Conservation (phyloP, 2,888 invertebrate species). For the Drosophila setosimentum region DNA sequence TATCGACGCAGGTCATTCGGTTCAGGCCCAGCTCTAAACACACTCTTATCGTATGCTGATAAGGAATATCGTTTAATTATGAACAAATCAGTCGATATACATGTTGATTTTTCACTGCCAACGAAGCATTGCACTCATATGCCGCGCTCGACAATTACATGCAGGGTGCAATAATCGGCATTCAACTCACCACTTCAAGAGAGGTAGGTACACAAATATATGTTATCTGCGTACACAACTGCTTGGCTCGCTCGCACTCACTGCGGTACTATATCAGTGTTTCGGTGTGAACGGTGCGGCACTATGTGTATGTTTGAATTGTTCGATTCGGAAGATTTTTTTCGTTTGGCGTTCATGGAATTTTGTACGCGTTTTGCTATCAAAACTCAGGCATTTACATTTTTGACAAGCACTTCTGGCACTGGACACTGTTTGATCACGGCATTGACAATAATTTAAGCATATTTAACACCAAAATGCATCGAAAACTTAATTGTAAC, state of each 20-base stretch:
- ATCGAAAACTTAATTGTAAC: slow-evolving; percentile 63
- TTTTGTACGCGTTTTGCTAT: slow-evolving; percentile 45
- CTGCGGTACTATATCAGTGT: slow-evolving; percentile 60
- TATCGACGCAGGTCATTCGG: not conserved
- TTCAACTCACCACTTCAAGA: slow-evolving; percentile 77
- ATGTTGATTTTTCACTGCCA: slow-evolving; percentile 40
- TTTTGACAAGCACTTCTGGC: slow-evolving; percentile 56
- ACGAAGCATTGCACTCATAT: slow-evolving; percentile 47
- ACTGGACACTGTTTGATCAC: slow-evolving; percentile 56
- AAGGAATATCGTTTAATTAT: slow-evolving; percentile 10
- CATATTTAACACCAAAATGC: slow-evolving; percentile 50
- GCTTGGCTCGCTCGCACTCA: slow-evolving; percentile 57
- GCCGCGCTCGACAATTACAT: slow-evolving; percentile 52
- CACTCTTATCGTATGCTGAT: slow-evolving; percentile 31
- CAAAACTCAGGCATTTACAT: slow-evolving; percentile 50
- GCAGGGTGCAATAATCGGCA: slow-evolving; percentile 79
- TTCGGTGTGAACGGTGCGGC: slow-evolving; percentile 62
- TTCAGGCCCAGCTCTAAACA: not conserved
- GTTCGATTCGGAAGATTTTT: slow-evolving; percentile 72
- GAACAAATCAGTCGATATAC: slow-evolving; percentile 15
- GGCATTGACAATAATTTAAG: slow-evolving; percentile 47
- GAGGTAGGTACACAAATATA: slow-evolving; percentile 78
- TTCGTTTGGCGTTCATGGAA: slow-evolving; percentile 68
- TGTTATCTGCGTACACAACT: slow-evolving; percentile 65
- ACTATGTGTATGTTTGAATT: slow-evolving; percentile 75